Evolutionary conservation across 1,140 invertebrate species (phyloP).

Genomic region (Philopotamus ludificatus): DNA sequence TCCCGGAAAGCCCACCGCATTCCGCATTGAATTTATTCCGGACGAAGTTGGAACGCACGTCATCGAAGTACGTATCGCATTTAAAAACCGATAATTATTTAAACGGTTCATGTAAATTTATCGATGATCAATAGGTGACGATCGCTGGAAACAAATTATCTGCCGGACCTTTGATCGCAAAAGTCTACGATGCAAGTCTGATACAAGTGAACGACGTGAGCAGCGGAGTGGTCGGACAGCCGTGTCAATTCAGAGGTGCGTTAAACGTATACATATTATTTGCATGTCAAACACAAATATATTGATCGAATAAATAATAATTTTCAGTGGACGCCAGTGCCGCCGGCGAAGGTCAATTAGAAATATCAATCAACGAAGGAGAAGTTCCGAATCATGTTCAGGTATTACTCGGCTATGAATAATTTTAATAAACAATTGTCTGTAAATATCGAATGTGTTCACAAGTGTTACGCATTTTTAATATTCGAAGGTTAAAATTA

Average conservation of each 20-base stretch:
- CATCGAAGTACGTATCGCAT: slow-evolving; percentile 67
- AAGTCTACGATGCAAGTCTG: slow-evolving; percentile 89
- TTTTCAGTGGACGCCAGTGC: slow-evolving; percentile 87
- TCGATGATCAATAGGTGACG: slow-evolving; percentile 50
- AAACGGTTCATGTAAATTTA: not conserved
- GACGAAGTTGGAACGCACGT: slow-evolving; percentile 89
- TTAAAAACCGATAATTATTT: not conserved
- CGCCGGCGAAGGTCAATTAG: slow-evolving; percentile 94
- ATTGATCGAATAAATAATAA: slow-evolving; percentile 21
- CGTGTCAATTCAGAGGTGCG: slow-evolving; percentile 88
- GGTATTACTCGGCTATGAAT: too few relatives aligned
- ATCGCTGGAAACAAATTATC: slow-evolving; percentile 84
- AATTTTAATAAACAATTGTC: too few relatives aligned
- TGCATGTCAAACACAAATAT: not conserved
- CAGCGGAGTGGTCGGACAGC: slow-evolving; percentile 86
- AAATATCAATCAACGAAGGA: slow-evolving; percentile 97
- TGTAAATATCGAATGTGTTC: not conserved
- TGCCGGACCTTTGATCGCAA: slow-evolving; percentile 82
- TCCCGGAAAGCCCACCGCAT: slow-evolving; percentile 72
- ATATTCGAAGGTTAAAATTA: too few relatives aligned
- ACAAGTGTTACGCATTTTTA: not conserved
- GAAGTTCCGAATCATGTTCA: slow-evolving; percentile 97
- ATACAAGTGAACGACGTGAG: slow-evolving; percentile 91
- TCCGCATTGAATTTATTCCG: slow-evolving; percentile 86
- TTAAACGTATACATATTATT: slow-evolving; percentile 8